Evolutionary conservation across 2,888 invertebrate genomes (phyloP).

Genomic region (Pseudococcus viburni): DNA sequence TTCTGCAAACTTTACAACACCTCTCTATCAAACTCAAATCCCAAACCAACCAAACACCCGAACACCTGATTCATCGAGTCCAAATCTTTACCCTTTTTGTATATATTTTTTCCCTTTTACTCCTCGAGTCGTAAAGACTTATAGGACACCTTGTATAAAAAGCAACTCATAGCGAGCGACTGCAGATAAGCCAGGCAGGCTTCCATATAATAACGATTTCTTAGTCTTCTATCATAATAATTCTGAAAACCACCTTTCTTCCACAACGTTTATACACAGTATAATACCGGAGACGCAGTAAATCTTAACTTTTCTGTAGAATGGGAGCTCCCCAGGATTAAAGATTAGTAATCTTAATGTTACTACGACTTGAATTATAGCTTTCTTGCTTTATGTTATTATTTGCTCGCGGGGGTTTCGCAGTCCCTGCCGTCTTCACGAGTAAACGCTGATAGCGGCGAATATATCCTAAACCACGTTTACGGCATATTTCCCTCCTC

Average conservation of each 20-base stretch:
- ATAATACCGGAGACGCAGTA: conserved; percentile 70
- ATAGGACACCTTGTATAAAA: conserved; percentile 67
- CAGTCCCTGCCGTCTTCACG: conserved; percentile 60
- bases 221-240: conserved; percentile 70
- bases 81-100: too few species aligned
- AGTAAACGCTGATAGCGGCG: conserved; percentile 60
- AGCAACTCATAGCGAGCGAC: conserved; percentile 67
- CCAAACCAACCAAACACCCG: too few species aligned
- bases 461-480: conserved; percentile 67
- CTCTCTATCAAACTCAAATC: too few species aligned
- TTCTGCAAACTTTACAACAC: too few species aligned
- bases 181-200: conserved; percentile 69
- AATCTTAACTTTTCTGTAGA: conserved; percentile 70
- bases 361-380: conserved; percentile 70
- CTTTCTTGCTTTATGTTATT: conserved; percentile 70
- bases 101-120: not conserved
- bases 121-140: conserved; percentile 68
- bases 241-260: conserved; percentile 68
- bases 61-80: too few species aligned
- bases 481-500: conserved; percentile 57
- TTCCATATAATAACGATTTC: conserved; percentile 70
- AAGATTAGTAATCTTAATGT: conserved; percentile 71
- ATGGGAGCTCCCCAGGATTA: conserved; percentile 69
- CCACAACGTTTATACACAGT: conserved; percentile 68
- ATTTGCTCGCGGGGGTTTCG: conserved; percentile 68